phyloP scores from a whole-genome alignment of 1,140 invertebrate species.

The Oreohelix idahoensis region DNA sequence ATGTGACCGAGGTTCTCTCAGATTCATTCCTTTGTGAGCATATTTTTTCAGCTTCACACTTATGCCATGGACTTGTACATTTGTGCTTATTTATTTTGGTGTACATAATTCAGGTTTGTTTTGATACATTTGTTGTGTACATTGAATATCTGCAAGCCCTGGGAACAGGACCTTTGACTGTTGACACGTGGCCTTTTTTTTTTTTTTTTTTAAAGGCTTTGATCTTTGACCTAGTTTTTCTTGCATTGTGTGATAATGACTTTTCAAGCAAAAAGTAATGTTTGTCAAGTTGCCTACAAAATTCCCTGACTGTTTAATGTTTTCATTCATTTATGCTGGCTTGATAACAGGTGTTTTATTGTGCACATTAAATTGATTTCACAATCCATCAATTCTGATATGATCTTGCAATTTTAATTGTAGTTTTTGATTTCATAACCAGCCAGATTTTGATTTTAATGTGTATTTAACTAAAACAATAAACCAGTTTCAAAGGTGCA shows the following conservation, averaged over 20 bases:
- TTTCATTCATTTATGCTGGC: too few species aligned
- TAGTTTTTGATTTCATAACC: too few species aligned
- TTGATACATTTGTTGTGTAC: neutral
- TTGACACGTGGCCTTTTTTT: neutral
- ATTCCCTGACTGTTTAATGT: too few species aligned
- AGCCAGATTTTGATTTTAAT: too few species aligned
- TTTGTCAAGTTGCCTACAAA: neutral
- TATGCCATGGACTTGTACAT: neutral
- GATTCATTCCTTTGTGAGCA: too few species aligned
- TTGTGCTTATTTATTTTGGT: conserved; percentile 9
- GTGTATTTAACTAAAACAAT: too few species aligned
- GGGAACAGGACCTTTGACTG: neutral
- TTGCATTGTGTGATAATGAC: neutral
- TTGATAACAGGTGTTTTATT: too few species aligned
- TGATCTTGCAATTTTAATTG: too few species aligned
- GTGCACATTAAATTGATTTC: too few species aligned
- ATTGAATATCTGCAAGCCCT: neutral
- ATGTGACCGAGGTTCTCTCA: neutral
- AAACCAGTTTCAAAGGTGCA: too few species aligned
- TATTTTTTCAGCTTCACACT: too few species aligned
- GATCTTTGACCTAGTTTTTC: neutral
- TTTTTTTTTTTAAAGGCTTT: neutral
- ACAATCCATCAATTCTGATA: too few species aligned
- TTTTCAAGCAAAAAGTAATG: neutral
- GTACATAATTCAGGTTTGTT: neutral